Percentiles rank a stretch among this genome's conserved stretches.
Evolutionary conservation across 2,113 vertebrate species (phyloP).

Genomic region (Macquaria australasica): DNA sequence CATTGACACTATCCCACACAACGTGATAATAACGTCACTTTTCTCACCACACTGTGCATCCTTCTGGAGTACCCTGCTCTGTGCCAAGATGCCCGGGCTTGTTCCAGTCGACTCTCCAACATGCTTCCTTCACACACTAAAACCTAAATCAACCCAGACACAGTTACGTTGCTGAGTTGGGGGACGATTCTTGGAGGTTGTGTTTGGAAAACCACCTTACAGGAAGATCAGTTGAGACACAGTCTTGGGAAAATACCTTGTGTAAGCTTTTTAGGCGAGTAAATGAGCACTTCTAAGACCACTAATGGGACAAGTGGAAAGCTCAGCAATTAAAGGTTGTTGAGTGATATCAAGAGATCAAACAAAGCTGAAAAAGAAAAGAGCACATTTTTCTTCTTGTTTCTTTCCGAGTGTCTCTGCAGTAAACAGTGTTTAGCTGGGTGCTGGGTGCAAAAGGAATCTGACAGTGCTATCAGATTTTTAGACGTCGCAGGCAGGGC

Average conservation of each 20-base stretch:
- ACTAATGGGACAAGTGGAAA: slow-evolving; percentile 33
- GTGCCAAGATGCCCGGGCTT: slow-evolving; percentile 71
- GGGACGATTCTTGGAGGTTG: slow-evolving; percentile 23
- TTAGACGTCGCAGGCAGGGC: slow-evolving; percentile 37
- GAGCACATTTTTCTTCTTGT: slow-evolving; percentile 6
- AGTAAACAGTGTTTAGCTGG: slow-evolving; percentile 25
- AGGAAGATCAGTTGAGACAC: slow-evolving; percentile 3
- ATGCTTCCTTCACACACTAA: slow-evolving; percentile 38
- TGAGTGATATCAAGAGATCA: slow-evolving; percentile 42
- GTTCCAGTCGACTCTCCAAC: slow-evolving; percentile 50
- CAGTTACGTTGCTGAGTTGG: slow-evolving; percentile 1
- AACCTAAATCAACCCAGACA: slow-evolving; percentile 35
- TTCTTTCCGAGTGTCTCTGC: slow-evolving; percentile 2
- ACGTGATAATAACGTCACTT: slow-evolving; percentile 78
- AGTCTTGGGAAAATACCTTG: slow-evolving; percentile 46
- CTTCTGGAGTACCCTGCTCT: slow-evolving; percentile 75
- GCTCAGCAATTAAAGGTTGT: slow-evolving; percentile 28
- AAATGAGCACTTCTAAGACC: slow-evolving; percentile 27
- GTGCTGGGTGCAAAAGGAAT: slow-evolving; percentile 17
- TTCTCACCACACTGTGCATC: slow-evolving; percentile 80
- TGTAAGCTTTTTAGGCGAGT: slow-evolving; percentile 31
- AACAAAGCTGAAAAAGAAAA: slow-evolving; percentile 2
- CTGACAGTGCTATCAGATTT: slow-evolving; percentile 39
- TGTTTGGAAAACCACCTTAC: slow-evolving; percentile 13
- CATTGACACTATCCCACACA: slow-evolving; percentile 78